phyloP scores from a whole-genome alignment of 2,888 invertebrate genomes.

The Agriopis leucophaearia region DNA sequence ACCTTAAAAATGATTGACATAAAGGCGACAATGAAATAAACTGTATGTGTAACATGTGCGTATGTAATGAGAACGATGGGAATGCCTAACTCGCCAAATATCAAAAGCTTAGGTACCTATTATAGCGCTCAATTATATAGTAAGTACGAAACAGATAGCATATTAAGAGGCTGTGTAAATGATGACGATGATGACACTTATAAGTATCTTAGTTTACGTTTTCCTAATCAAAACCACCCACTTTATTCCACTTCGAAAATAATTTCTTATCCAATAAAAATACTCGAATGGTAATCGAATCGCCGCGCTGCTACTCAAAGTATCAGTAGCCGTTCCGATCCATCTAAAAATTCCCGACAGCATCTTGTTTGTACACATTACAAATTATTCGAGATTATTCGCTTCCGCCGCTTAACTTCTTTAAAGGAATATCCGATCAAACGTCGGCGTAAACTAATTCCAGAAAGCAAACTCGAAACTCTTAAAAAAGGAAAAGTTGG shows the following conservation, averaged over 20 bases:
- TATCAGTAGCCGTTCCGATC: conserved; percentile 62
- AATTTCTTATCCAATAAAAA: conserved; percentile 20
- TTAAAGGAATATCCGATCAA: conserved; percentile 84
- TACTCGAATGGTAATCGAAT: conserved; percentile 43
- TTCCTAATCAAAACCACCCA: conserved; percentile 2
- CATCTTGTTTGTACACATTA: conserved; percentile 64
- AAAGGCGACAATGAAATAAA: too few relatives aligned
- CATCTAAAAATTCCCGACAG: conserved; percentile 59
- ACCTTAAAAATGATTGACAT: too few relatives aligned
- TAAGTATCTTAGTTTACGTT: background rate
- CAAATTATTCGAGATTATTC: conserved; percentile 71
- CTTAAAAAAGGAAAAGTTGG: conserved; percentile 69
- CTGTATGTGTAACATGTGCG: too few relatives aligned
- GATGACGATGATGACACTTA: background rate
- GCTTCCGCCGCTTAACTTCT: conserved; percentile 71
- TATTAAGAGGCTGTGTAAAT: background rate
- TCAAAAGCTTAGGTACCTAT: too few relatives aligned
- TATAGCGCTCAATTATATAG: too few relatives aligned
- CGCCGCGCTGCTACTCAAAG: conserved; percentile 44
- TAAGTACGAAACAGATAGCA: too few relatives aligned
- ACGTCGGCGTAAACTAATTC: conserved; percentile 83
- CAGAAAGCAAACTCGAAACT: conserved; percentile 79
- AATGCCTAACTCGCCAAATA: too few relatives aligned
- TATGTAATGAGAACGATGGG: too few relatives aligned
- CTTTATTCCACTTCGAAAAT: conserved; percentile 6